phyloP scores from a whole-genome alignment of 53 echinoderm and acorn worm genomes.

The Holothuria leucospilota region DNA sequence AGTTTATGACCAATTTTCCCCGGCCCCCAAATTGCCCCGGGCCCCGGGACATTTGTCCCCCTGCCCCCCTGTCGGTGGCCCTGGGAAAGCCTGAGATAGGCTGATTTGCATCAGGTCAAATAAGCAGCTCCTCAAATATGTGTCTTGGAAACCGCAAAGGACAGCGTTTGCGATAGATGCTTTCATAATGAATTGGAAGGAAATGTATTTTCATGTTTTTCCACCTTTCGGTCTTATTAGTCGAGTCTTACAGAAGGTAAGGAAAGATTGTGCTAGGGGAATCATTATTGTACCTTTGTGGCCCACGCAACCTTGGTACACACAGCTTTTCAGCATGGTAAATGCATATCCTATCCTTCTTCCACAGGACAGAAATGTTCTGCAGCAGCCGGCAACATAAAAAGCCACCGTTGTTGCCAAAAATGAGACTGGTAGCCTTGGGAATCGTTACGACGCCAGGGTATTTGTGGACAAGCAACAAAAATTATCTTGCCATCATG shows the following conservation, averaged over 20 bases:
- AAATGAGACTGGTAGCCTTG: background rate
- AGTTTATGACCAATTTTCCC: too few species aligned
- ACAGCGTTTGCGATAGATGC: too few species aligned
- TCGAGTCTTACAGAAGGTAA: background rate
- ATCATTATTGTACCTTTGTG: background rate
- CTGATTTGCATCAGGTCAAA: too few species aligned
- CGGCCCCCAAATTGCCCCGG: too few species aligned
- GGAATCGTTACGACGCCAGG: background rate
- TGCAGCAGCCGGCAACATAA: background rate
- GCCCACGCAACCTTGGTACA: background rate
- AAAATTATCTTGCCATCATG: background rate
- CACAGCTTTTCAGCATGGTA: background rate
- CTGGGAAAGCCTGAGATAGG: too few species aligned
- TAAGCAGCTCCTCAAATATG: too few species aligned
- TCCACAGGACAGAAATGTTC: too few species aligned
- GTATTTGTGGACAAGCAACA: background rate
- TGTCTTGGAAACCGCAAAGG: too few species aligned
- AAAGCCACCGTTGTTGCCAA: background rate
- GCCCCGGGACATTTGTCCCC: too few species aligned
- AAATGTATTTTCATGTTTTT: background rate
- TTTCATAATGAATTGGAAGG: background rate
- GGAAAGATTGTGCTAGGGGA: too few species aligned
- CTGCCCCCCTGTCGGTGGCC: too few species aligned
- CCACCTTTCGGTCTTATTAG: too few species aligned
- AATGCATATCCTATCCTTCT: background rate